A percentile compares a stretch with the other conserved stretches of the same genome.
Evolutionary conservation across 2,797 vertebrate genomes (phyloP).

Genomic region (Anas georgica): DNA sequence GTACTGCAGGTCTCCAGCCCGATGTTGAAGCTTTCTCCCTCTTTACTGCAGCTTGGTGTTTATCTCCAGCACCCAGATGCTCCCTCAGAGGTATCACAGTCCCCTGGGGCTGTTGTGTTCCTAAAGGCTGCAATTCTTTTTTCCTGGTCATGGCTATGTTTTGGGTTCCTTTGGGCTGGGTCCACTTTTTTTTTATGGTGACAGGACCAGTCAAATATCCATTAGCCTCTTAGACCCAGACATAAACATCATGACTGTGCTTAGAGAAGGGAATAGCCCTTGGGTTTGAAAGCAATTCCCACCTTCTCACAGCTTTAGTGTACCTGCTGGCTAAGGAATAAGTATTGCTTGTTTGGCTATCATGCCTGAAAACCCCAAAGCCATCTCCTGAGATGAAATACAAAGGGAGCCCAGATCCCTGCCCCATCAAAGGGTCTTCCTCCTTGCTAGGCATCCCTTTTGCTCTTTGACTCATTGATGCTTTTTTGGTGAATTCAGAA

Average conservation of each 20-base stretch:
- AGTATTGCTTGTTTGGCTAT: neutral
- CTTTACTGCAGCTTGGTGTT: neutral
- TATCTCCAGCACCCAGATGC: neutral
- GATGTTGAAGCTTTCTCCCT: neutral
- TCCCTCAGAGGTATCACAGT: neutral
- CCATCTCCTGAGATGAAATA: neutral
- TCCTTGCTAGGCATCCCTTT: neutral
- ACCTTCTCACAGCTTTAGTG: neutral
- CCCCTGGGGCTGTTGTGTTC: neutral
- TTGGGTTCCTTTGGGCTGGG: fast-evolving
- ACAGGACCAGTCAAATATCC: neutral
- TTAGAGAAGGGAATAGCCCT: neutral
- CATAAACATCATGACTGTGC: neutral
- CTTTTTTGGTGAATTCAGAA: neutral
- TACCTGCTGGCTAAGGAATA: neutral
- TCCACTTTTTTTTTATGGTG: neutral
- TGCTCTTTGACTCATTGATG: neutral
- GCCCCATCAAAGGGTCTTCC: neutral
- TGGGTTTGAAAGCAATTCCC: neutral
- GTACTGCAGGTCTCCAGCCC: neutral
- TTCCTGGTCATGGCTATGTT: neutral
- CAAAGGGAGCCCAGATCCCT: neutral
- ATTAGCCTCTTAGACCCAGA: neutral
- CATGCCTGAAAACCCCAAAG: neutral
- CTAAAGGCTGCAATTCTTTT: neutral